Evolutionary conservation across 2,888 invertebrate species (phyloP).

Genomic region (Neelides folsomi): DNA sequence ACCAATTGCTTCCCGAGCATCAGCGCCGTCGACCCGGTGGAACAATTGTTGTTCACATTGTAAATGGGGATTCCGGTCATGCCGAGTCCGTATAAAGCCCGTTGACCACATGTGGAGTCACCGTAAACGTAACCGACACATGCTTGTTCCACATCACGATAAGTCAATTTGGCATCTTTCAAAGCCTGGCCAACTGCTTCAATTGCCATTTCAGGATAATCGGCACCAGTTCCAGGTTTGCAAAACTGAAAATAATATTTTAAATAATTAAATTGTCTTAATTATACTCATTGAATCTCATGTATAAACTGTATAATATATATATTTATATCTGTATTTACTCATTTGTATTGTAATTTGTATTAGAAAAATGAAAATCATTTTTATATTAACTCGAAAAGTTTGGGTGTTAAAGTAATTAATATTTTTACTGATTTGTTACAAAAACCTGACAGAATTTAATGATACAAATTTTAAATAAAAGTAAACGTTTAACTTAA

Average conservation of each 20-base stretch:
- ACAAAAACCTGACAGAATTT: too few relatives aligned
- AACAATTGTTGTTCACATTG: conserved; percentile 98
- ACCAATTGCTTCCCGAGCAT: conserved; percentile 80
- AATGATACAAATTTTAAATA: too few relatives aligned
- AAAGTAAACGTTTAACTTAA: too few relatives aligned
- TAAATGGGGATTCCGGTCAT: conserved; percentile 93
- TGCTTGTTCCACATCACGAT: conserved; percentile 71
- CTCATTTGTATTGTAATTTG: too few relatives aligned
- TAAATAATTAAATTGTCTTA: too few relatives aligned
- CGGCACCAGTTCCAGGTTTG: conserved; percentile 73
- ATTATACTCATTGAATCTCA: too few relatives aligned
- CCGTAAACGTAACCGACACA: conserved; percentile 88
- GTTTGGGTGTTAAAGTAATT: too few relatives aligned
- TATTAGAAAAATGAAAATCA: too few relatives aligned
- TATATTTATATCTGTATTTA: too few relatives aligned
- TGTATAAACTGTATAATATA: too few relatives aligned
- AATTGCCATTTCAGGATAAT: conserved; percentile 89
- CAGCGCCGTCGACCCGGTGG: conserved; percentile 88
- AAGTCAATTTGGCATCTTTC: conserved; percentile 63
- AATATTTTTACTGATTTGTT: too few relatives aligned
- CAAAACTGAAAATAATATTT: conserved; percentile 62
- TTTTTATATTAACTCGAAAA: too few relatives aligned
- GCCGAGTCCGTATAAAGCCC: conserved; percentile 84
- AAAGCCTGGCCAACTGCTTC: conserved; percentile 83
- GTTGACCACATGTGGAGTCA: conserved; percentile 89